Evolutionary conservation across 2,888 invertebrate species (phyloP), one percentile per base, ranked within the genome.

Genomic region (Oxyscelio sp.): DNA sequence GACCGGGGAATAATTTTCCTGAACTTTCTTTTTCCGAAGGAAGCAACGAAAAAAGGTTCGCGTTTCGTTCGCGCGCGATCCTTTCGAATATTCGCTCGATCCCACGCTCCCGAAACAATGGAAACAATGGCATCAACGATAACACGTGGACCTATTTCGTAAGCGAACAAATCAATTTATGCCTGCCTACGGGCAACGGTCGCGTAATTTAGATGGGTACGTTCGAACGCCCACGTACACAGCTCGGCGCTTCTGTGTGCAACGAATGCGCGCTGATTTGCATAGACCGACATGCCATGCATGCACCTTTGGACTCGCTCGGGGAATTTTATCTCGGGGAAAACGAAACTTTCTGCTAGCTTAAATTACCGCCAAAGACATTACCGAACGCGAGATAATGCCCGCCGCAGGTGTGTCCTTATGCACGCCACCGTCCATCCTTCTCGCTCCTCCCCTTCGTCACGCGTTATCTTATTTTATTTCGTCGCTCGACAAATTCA

Each of bases 111-210:
- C 50, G 83, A 74, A 83, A 85, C 81, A 78, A 85, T 77, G 31
- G 61, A 54, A 77, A 83, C 77, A 81, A 85, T 75, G 59, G 59
- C 77, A 79, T 83, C 82, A 73, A 78, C 70, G 83, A 85, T 73
- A 80, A 83, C 74, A 56, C 77, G 73, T 65, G 77, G 74, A 85
- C 74, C 80, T 77, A 45, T 85, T 88, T 88, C 87, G 87, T 66
- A 87, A 89, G 87, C 77, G 79, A 56, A 74, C 65, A 83, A 86
- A 86, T 88, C 88, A 86, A 89, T 87, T 88, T 87, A 86, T 80
- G 83, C 45, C 71, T 73, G 73, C 83, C 87, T 85, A 66, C 68
- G 80, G 87, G 87, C 87, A 79, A 86, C 79, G 85, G 79, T 71
- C 82, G 85, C 82, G 88, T 81, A 81, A 87, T 87, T 82, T 82